Evolutionary conservation across 2,888 invertebrate species (phyloP).

Genomic region (Gastracanthus pulcherrimus): DNA sequence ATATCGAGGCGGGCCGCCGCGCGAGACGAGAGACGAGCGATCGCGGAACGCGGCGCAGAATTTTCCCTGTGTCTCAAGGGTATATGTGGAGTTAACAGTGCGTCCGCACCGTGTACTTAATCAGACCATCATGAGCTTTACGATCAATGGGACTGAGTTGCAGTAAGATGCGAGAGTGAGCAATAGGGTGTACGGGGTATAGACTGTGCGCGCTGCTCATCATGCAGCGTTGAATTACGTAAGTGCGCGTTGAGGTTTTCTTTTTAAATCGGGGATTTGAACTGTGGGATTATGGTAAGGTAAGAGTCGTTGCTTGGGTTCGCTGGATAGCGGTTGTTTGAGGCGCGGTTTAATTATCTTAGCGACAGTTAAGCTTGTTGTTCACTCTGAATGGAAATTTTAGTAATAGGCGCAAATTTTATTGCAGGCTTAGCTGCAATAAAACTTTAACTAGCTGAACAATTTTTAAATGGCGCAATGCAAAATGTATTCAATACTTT

Average conservation of each 20-base stretch:
- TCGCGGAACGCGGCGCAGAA: not conserved
- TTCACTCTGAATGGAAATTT: too few species aligned
- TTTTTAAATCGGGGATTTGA: too few species aligned
- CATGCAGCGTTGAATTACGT: not conserved
- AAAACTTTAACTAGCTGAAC: too few species aligned
- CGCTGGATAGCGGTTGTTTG: too few species aligned
- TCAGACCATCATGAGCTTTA: constrained; percentile 51
- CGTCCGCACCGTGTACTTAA: constrained; percentile 50
- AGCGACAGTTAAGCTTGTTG: too few species aligned
- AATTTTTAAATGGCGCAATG: too few species aligned
- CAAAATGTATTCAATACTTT: too few species aligned
- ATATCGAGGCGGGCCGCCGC: not conserved
- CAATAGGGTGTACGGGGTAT: not conserved
- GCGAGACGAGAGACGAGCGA: not conserved
- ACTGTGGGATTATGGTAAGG: too few species aligned
- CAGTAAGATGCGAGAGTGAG: not conserved
- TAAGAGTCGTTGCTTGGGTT: too few species aligned
- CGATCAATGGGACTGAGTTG: constrained; percentile 37
- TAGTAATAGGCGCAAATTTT: too few species aligned
- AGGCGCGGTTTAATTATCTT: too few species aligned
- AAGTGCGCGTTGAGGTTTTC: not conserved
- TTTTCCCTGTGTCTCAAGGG: constrained; percentile 56
- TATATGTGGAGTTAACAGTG: constrained; percentile 51
- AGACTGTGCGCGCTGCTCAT: not conserved
- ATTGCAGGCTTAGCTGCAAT: too few species aligned